Conservation (phyloP, 2,113 vertebrate species). For the Falcunculus frontatus region DNA sequence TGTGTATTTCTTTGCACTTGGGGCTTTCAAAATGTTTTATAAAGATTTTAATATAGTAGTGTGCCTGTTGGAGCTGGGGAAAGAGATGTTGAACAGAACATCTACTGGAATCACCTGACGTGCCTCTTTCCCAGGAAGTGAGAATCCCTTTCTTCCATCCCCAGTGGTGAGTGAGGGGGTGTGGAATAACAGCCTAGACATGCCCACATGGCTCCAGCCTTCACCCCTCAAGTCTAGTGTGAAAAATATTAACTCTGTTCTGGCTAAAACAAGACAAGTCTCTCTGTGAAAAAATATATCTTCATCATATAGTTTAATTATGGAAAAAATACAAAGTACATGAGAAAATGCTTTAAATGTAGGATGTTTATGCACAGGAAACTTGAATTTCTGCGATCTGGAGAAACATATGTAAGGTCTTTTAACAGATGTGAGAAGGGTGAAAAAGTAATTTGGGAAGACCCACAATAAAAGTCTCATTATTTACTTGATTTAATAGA, state of each 20-base stretch:
- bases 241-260: not conserved
- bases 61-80: not conserved
- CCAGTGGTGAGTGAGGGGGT: too few species aligned
- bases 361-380: not conserved
- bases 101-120: not conserved
- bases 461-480: not conserved
- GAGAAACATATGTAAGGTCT: not conserved
- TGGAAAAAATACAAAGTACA: not conserved
- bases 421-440: not conserved
- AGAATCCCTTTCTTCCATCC: not conserved
- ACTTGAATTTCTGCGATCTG: not conserved
- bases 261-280: not conserved
- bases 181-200: not conserved
- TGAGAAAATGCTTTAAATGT: not conserved
- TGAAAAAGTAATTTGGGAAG: not conserved
- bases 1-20: not conserved
- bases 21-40: not conserved
- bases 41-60: not conserved
- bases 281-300: not conserved
- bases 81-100: not conserved
- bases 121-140: fast-evolving
- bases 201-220: not conserved
- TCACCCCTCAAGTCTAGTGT: fast-evolving
- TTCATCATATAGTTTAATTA: not conserved
- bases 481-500: not conserved